A percentile compares a stretch with the other conserved stretches of the same genome.
Evolutionary conservation across 2,113 vertebrate species (phyloP).

Genomic region (Oncorhynchus kisutch): DNA sequence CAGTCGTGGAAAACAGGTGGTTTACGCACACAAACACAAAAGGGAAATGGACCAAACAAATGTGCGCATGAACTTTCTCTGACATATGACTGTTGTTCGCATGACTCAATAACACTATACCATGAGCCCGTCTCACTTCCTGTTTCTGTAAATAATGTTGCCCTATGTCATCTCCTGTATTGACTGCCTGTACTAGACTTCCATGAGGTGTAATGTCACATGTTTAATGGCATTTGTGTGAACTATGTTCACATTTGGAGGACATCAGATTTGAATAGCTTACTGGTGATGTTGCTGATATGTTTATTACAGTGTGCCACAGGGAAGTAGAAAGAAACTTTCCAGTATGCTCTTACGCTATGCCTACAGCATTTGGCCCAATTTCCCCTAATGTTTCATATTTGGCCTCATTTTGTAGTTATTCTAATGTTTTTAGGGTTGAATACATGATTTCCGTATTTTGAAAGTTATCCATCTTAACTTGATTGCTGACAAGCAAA

Average conservation of each 20-base stretch:
- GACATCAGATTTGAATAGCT: not conserved
- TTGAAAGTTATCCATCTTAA: no score
- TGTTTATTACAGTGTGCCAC: not conserved
- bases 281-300: not conserved
- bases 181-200: not conserved
- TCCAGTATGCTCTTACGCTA: no score
- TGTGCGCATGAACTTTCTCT: not conserved
- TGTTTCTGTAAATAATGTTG: not conserved
- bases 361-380: no score
- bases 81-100: not conserved
- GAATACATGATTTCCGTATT: no score
- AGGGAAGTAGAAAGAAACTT: not conserved
- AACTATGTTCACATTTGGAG: no score
- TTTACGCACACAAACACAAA: no score
- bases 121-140: not conserved
- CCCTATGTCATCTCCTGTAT: not conserved
- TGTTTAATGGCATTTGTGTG: no score
- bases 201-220: not conserved
- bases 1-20: not conserved
- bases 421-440: not conserved
- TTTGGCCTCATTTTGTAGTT: not conserved
- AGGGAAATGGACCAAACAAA: no score
- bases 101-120: not conserved
- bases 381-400: no score
- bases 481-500: no score